A percentile compares a stretch with the other conserved stretches of the same genome.
Conservation (phyloP, 1,140 invertebrate species). For the Rhopalosiphum padi region DNA sequence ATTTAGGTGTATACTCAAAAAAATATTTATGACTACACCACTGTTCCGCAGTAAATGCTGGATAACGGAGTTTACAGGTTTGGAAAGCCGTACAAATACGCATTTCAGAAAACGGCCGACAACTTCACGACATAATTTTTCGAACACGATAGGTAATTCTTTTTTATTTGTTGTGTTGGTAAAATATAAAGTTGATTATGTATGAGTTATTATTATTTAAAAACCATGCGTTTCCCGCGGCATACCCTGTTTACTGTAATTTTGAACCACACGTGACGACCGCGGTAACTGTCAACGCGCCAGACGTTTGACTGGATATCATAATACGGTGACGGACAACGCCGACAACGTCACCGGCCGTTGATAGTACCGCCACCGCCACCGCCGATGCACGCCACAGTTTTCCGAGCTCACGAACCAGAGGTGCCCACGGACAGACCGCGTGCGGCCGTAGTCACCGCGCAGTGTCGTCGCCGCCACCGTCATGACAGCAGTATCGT, state of each 20-base stretch:
- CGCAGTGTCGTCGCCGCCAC: conserved; percentile 40
- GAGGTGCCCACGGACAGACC: conserved; percentile 5
- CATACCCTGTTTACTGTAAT: not conserved
- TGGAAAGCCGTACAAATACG: no score
- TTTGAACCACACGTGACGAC: not conserved
- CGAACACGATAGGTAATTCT: no score
- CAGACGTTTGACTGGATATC: not conserved
- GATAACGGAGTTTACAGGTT: no score
- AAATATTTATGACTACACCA: no score
- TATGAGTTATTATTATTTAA: not conserved
- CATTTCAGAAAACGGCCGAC: not conserved
- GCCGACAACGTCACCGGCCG: not conserved
- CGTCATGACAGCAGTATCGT: conserved; percentile 48
- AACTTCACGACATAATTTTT: not conserved
- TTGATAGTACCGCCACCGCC: not conserved
- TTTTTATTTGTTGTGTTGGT: no score
- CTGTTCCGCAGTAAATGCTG: no score
- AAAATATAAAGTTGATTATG: not conserved
- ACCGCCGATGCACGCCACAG: not conserved
- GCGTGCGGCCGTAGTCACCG: not conserved
- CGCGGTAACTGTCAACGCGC: not conserved
- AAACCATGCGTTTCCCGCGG: not conserved
- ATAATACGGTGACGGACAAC: not conserved
- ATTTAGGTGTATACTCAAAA: no score
- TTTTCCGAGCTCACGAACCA: not conserved